phyloP scores from a whole-genome alignment of 2,888 invertebrate species.

The Lottia scabra region DNA sequence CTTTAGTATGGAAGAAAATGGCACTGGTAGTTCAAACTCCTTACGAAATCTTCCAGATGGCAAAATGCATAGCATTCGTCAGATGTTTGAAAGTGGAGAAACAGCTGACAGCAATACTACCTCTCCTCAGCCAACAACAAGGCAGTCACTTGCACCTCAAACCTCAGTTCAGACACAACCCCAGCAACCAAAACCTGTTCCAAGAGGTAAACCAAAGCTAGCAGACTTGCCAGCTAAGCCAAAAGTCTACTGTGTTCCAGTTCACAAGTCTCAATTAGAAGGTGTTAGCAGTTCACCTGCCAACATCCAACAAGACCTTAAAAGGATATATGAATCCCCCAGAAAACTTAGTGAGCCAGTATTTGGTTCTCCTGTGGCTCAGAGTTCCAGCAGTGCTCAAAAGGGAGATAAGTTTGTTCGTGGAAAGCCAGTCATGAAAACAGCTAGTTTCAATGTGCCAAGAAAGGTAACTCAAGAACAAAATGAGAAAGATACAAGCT shows the following conservation, averaged over 20 bases:
- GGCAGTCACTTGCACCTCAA: background rate
- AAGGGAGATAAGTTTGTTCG: slow-evolving; percentile 7
- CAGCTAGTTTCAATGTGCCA: slow-evolving; percentile 17
- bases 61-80: slow-evolving; percentile 46
- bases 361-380: background rate
- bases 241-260: background rate
- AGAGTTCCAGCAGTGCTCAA: background rate
- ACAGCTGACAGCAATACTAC: background rate
- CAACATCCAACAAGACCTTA: background rate
- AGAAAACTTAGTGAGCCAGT: background rate
- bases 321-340: background rate
- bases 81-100: slow-evolving; percentile 39
- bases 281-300: background rate
- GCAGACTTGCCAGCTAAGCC: background rate
- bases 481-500: background rate
- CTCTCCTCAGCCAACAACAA: background rate
- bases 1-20: background rate
- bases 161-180: background rate
- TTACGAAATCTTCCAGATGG: slow-evolving; percentile 49
- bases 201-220: background rate
- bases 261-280: background rate
- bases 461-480: slow-evolving; percentile 3
- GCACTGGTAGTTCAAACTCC: background rate
- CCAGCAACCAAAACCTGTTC: slow-evolving; percentile 8
- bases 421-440: slow-evolving; percentile 16